Conservation (phyloP, 2,797 vertebrate genomes). For the Malacoraja senta region DNA sequence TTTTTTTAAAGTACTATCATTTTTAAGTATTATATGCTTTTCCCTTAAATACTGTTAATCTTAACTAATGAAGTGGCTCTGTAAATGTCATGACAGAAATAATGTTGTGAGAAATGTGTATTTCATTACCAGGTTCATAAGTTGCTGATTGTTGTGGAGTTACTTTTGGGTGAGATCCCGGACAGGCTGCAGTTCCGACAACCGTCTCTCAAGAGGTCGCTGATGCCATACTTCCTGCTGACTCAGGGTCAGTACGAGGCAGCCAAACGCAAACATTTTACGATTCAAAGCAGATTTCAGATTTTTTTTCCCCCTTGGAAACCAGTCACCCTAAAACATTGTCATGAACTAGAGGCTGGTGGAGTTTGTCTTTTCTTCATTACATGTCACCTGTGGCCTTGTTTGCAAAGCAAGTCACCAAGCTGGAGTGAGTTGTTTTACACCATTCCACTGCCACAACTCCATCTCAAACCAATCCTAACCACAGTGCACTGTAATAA, state of each 20-base stretch:
- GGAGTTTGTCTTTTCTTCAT: neutral
- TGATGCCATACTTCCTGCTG: conserved; percentile 94
- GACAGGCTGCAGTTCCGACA: conserved; percentile 93
- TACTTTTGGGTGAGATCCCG: conserved; percentile 87
- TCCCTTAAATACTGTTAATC: neutral
- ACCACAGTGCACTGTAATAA: neutral
- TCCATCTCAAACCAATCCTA: neutral
- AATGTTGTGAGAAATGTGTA: conserved; percentile 15
- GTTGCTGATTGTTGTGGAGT: conserved; percentile 88
- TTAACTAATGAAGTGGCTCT: neutral
- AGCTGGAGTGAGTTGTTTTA: neutral
- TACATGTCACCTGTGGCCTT: neutral
- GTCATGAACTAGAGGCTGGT: neutral
- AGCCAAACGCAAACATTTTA: neutral
- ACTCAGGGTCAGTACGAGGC: conserved; percentile 71
- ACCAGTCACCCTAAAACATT: neutral
- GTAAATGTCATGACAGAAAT: neutral
- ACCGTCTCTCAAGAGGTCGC: conserved; percentile 87
- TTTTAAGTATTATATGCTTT: neutral
- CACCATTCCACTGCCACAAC: neutral
- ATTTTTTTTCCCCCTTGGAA: neutral
- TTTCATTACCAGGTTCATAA: conserved; percentile 74
- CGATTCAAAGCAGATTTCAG: neutral
- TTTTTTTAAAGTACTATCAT: neutral
- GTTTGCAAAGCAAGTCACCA: neutral